A percentile compares a stretch with the other conserved stretches of the same genome.
phyloP scores from a whole-genome alignment of 2,797 vertebrate species.

The Xiphophorus birchmanni region DNA sequence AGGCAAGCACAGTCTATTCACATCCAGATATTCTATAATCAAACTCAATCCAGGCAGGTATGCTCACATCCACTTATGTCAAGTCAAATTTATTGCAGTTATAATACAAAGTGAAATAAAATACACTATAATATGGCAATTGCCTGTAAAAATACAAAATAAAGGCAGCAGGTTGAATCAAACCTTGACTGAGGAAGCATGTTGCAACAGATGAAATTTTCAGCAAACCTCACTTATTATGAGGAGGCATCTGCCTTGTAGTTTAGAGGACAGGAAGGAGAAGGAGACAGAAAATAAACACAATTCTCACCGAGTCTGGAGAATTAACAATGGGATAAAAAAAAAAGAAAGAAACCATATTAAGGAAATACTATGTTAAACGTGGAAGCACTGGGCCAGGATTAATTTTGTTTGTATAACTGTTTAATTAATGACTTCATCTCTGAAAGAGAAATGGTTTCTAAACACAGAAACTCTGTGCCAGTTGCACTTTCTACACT shows the following conservation, averaged over 20 bases:
- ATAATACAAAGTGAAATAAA: background rate
- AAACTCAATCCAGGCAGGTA: background rate
- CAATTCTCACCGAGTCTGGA: background rate
- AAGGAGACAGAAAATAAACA: background rate
- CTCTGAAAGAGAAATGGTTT: background rate
- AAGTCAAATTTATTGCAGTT: background rate
- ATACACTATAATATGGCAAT: background rate
- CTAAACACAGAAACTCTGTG: background rate
- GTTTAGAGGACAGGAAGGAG: background rate
- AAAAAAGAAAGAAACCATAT: background rate
- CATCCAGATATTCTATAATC: background rate
- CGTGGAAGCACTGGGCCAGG: no score
- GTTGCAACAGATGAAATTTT: background rate
- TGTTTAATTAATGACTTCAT: background rate
- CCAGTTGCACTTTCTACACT: background rate
- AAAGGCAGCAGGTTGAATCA: background rate
- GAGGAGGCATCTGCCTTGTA: background rate
- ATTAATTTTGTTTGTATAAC: background rate
- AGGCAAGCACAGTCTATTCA: background rate
- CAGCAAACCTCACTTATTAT: background rate
- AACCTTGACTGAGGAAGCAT: background rate
- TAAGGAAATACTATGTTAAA: background rate
- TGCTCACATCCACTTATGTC: background rate
- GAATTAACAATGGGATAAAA: background rate
- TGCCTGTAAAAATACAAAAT: background rate